Evolutionary conservation across 92 coral and sea anemone species (phyloP).

Genomic region (Phenganax subtilis): DNA sequence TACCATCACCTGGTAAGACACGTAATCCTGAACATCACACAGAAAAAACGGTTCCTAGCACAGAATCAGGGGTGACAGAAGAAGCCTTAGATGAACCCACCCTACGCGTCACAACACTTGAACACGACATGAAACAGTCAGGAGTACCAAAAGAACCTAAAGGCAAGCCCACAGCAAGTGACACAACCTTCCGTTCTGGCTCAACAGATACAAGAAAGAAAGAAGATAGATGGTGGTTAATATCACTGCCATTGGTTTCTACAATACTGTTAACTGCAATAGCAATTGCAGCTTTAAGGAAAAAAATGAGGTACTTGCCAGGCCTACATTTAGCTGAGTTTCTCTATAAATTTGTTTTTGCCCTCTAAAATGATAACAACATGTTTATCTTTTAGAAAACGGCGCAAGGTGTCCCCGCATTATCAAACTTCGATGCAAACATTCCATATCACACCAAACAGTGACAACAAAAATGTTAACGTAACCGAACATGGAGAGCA

Average conservation of each 20-base stretch:
- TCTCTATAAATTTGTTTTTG: not conserved
- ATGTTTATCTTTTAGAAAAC: slow-evolving; percentile 5
- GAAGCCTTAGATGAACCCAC: not conserved
- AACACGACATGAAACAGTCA: not conserved
- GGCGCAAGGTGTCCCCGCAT: not conserved
- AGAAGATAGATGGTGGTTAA: slow-evolving; percentile 16
- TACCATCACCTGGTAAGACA: not conserved
- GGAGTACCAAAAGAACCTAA: not conserved
- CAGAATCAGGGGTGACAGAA: not conserved
- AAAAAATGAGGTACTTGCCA: slow-evolving; percentile 12
- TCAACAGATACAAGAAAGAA: slow-evolving; percentile 1
- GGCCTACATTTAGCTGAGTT: not conserved
- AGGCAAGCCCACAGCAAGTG: not conserved
- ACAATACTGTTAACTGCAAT: not conserved
- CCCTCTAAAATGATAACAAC: too few relatives aligned
- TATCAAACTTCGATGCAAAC: not conserved
- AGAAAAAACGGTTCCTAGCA: not conserved
- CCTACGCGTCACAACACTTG: not conserved
- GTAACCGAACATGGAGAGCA: not conserved
- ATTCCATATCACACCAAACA: not conserved
- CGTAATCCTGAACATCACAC: not conserved
- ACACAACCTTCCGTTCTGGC: not conserved
- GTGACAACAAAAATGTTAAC: not conserved
- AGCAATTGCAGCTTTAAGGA: not conserved
- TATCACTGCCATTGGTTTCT: not conserved